Conservation (phyloP, 64 coral and sea anemone species). For the Catalaphyllia jardinei region DNA sequence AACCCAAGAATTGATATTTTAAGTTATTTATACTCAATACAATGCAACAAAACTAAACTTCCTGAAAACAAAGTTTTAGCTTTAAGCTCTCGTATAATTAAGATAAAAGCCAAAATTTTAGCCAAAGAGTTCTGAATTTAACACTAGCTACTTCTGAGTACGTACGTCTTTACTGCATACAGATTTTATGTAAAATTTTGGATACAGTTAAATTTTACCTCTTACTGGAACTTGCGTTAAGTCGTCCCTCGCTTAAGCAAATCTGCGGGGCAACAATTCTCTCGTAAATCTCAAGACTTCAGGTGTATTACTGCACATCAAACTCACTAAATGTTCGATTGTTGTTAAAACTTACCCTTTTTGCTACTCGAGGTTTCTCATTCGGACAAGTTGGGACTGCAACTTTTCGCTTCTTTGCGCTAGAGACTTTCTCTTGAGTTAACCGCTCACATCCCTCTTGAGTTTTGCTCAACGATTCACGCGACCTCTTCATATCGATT, state of each 20-base stretch:
- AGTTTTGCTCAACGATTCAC: not conserved
- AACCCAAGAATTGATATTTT: too few relatives aligned
- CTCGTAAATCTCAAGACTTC: not conserved
- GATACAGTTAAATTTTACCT: not conserved
- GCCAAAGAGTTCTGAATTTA: too few relatives aligned
- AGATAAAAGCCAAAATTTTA: too few relatives aligned
- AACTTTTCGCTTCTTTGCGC: not conserved
- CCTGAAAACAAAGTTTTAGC: too few relatives aligned
- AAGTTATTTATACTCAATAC: too few relatives aligned
- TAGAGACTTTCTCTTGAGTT: not conserved
- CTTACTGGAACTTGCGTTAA: not conserved
- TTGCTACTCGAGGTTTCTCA: not conserved
- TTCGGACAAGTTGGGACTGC: not conserved
- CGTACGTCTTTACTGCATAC: too few relatives aligned
- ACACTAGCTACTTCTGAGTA: too few relatives aligned
- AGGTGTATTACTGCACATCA: not conserved
- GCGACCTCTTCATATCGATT: not conserved
- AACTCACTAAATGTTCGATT: not conserved
- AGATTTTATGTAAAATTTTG: too few relatives aligned
- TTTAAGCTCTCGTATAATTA: too few relatives aligned
- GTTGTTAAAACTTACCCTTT: conserved; percentile 4
- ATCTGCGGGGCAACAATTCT: not conserved
- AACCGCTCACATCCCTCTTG: not conserved
- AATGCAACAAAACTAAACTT: too few relatives aligned
- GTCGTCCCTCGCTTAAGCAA: conserved; percentile 2